Evolutionary conservation across 2,888 invertebrate species (phyloP).

Genomic region (Drosophila paramelanica): DNA sequence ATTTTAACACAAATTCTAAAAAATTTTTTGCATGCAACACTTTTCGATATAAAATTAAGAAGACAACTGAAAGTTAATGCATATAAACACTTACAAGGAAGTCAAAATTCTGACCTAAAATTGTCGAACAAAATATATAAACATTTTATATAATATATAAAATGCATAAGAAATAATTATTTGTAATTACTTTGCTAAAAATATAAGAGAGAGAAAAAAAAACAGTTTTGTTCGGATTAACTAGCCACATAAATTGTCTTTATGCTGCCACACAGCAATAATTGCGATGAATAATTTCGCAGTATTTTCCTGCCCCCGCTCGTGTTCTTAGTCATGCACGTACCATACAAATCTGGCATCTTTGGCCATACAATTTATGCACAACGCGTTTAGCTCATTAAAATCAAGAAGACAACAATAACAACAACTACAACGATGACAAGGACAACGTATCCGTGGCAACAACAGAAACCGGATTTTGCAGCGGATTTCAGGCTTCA

Average conservation of each 20-base stretch:
- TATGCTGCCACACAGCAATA: conserved; percentile 23
- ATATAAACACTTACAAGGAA: neutral
- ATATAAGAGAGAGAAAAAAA: neutral
- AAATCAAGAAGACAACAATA: conserved; percentile 37
- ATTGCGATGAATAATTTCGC: conserved; percentile 41
- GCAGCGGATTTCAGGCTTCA: conserved; percentile 17
- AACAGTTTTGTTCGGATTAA: conserved; percentile 5
- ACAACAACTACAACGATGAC: conserved; percentile 27
- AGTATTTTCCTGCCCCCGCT: conserved; percentile 4
- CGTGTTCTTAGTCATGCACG: conserved; percentile 58
- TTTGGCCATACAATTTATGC: conserved; percentile 70
- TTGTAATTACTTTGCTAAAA: neutral
- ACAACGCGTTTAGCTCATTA: conserved; percentile 62
- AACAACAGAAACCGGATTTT: conserved; percentile 69
- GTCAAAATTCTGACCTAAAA: neutral
- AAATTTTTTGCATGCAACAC: no score
- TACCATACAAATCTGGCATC: conserved; percentile 55
- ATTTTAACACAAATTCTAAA: no score
- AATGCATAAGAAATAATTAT: neutral
- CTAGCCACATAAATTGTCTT: conserved; percentile 23
- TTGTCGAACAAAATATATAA: neutral
- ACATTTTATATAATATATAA: no score
- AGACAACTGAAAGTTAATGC: neutral
- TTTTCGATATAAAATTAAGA: no score
- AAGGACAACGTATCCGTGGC: conserved; percentile 58